These are phyloP conservation scores for Anhinga rufa DNA, from an alignment of 2,113 vertebrate species.

Conservation along the genomic window DNA sequence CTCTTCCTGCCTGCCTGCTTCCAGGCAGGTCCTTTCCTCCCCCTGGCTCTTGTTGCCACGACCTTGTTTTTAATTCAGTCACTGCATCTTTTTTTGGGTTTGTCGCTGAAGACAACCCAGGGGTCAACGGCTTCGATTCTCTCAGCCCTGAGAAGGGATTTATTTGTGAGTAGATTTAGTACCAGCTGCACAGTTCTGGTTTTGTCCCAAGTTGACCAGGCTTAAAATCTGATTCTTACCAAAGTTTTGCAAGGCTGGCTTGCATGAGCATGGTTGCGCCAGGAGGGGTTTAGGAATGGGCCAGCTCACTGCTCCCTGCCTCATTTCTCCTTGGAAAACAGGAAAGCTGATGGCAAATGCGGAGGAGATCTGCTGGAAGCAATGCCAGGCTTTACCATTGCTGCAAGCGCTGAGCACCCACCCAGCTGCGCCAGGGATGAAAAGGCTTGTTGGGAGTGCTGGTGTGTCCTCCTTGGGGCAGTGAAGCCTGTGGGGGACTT, in stretches of 20 bases:
- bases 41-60: neutral
- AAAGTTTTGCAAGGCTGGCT: neutral
- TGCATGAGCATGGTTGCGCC: neutral
- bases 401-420: neutral
- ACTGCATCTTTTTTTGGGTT: neutral
- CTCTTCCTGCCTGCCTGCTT: neutral
- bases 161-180: neutral
- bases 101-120: neutral
- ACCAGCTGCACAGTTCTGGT: rapidly evolving
- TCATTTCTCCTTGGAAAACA: neutral
- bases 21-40: neutral
- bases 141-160: neutral
- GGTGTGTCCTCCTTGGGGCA: neutral
- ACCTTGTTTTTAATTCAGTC: neutral
- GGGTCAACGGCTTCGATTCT: rapidly evolving
- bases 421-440: rapidly evolving
- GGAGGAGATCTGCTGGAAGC: neutral
- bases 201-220: neutral
- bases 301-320: neutral
- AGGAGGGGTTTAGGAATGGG: neutral
- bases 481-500: neutral
- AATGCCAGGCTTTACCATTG: neutral
- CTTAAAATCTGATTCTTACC: neutral
- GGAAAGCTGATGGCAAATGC: neutral
- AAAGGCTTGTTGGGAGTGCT: neutral